Conservation (phyloP, 2,113 vertebrate species). For the Callithrix jacchus region DNA sequence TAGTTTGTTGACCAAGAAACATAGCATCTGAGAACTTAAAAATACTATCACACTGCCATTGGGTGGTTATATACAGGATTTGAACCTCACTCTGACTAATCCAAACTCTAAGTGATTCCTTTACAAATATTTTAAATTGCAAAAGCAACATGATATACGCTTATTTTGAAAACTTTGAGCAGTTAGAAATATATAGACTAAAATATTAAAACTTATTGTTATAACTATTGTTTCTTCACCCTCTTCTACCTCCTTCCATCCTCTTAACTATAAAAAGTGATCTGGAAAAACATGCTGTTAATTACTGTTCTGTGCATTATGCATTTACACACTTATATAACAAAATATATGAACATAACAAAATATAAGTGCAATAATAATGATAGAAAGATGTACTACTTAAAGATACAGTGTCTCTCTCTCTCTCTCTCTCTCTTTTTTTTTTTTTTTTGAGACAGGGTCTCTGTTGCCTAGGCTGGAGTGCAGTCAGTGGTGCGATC, state of each 20-base stretch:
- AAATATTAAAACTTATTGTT: background rate
- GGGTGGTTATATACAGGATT: background rate
- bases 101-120: background rate
- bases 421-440: no score
- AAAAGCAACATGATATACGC: background rate
- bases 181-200: slow-evolving; percentile 15
- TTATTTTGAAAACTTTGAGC: background rate
- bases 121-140: background rate
- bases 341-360: background rate
- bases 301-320: background rate
- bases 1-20: background rate
- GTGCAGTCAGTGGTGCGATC: background rate
- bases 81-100: background rate
- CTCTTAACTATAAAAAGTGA: background rate
- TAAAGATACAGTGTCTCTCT: background rate
- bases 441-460: background rate
- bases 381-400: background rate
- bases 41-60: background rate
- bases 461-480: background rate
- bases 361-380: background rate
- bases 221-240: background rate
- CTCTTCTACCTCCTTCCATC: background rate
- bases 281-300: background rate
- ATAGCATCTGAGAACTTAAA: background rate
- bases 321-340: background rate